Percentiles rank a stretch among this genome's conserved stretches.
These are phyloP conservation scores for Callithrix jacchus DNA, from an alignment of 2,113 vertebrate genomes.

Conservation along the genomic window DNA sequence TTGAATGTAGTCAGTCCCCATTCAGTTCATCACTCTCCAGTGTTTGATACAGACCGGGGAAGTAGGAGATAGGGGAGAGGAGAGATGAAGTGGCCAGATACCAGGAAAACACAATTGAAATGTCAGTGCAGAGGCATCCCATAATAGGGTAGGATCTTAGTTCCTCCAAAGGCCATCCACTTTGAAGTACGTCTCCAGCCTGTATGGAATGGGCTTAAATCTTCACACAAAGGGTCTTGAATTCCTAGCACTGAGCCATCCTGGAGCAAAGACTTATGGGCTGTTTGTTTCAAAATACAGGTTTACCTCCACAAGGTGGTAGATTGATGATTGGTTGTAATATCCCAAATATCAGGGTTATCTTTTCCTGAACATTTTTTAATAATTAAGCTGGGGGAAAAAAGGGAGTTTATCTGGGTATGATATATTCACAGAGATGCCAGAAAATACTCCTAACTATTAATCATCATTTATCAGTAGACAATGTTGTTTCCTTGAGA, in stretches of 20 bases:
- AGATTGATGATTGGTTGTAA: background rate
- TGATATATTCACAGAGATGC: slow-evolving; percentile 26
- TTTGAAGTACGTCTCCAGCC: background rate
- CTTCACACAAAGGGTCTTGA: background rate
- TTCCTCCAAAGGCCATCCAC: background rate
- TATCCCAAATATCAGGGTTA: background rate
- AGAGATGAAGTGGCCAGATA: background rate
- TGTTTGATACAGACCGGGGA: background rate
- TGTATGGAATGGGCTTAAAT: background rate
- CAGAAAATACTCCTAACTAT: background rate
- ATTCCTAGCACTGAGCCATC: slow-evolving; percentile 12
- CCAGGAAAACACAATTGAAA: background rate
- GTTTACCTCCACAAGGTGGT: background rate
- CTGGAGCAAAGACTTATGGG: background rate
- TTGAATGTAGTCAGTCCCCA: background rate
- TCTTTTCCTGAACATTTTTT: background rate
- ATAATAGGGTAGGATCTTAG: background rate
- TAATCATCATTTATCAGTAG: background rate
- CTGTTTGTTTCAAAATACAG: slow-evolving; percentile 31
- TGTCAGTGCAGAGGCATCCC: background rate
- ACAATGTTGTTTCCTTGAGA: slow-evolving; percentile 5
- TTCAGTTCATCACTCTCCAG: background rate
- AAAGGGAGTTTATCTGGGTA: background rate
- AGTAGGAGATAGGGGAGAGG: background rate
- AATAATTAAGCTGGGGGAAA: background rate